A percentile compares a stretch with the other conserved stretches of the same genome.
Conservation (phyloP, 2,888 invertebrate species). For the Thecocarcelia acutangulata region DNA sequence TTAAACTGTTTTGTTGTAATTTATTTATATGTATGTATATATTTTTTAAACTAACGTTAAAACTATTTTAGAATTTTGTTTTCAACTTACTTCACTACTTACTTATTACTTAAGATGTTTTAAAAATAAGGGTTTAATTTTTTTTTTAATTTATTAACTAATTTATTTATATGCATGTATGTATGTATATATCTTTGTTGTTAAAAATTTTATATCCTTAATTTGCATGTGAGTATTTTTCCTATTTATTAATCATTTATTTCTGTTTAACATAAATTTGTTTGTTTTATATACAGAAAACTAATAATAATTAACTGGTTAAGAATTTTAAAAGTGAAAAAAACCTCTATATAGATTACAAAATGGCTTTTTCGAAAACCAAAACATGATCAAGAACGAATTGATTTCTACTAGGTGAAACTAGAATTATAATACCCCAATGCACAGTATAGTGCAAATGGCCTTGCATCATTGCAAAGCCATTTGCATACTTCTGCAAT, state of each 20-base stretch:
- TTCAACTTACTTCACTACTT: conserved; percentile 64
- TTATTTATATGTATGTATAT: conserved; percentile 52
- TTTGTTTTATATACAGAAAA: conserved; percentile 29
- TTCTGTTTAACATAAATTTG: conserved; percentile 29
- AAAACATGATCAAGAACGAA: too few relatives aligned
- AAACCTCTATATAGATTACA: too few relatives aligned
- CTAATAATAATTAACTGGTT: too few relatives aligned
- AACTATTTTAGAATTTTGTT: conserved; percentile 70
- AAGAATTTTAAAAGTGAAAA: too few relatives aligned
- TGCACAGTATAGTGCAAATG: too few relatives aligned
- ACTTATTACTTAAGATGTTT: conserved; percentile 35
- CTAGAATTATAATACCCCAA: too few relatives aligned
- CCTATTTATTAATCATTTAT: conserved; percentile 72
- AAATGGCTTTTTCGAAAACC: too few relatives aligned
- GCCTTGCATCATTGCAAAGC: too few relatives aligned
- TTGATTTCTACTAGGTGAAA: too few relatives aligned
- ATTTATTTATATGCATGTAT: conserved; percentile 43
- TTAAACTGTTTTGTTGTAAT: conserved; percentile 59
- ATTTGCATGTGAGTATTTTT: conserved; percentile 72
- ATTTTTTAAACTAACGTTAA: conserved; percentile 57
- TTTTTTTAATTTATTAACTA: conserved; percentile 66
- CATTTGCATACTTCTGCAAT: too few relatives aligned
- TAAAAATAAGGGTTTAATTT: conserved; percentile 45
- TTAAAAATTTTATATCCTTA: conserved; percentile 67
- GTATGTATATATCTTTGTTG: conserved; percentile 23